Conservation (phyloP, 1,140 invertebrate species). For the Campoletis sonorensis region DNA sequence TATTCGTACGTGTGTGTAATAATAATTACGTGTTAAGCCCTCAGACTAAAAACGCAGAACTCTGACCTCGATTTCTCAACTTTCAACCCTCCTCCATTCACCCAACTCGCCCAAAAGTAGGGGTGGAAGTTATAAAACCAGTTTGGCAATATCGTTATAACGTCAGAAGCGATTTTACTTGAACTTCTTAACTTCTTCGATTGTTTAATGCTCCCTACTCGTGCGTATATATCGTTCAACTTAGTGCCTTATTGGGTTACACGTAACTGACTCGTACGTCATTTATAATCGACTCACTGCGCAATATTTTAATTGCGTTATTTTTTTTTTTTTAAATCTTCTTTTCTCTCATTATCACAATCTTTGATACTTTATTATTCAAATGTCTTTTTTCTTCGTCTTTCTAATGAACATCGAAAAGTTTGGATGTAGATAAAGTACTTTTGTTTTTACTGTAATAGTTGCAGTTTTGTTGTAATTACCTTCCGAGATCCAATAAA, state of each 20-base stretch:
- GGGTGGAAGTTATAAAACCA: neutral
- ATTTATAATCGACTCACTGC: conserved; percentile 1
- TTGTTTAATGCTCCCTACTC: neutral
- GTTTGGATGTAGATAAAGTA: neutral
- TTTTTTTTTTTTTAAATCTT: neutral
- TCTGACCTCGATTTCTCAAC: conserved; percentile 34
- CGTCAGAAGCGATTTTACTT: conserved; percentile 10
- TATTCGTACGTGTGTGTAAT: neutral
- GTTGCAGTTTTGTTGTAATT: conserved; percentile 41
- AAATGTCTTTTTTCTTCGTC: neutral
- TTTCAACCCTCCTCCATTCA: neutral
- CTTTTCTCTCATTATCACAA: neutral
- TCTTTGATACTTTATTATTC: neutral
- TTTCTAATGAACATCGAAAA: neutral
- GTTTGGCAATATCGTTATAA: neutral
- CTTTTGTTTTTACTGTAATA: neutral
- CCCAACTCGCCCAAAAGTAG: neutral
- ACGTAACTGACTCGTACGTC: neutral
- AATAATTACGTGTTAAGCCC: neutral
- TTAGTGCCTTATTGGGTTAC: conserved; percentile 5
- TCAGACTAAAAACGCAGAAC: conserved; percentile 1
- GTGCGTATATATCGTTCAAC: neutral
- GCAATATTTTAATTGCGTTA: neutral
- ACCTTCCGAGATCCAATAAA: conserved; percentile 90
- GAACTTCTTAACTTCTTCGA: neutral